Evolutionary conservation across 2,888 invertebrate species (phyloP).

Genomic region (Oscheius sp.): DNA sequence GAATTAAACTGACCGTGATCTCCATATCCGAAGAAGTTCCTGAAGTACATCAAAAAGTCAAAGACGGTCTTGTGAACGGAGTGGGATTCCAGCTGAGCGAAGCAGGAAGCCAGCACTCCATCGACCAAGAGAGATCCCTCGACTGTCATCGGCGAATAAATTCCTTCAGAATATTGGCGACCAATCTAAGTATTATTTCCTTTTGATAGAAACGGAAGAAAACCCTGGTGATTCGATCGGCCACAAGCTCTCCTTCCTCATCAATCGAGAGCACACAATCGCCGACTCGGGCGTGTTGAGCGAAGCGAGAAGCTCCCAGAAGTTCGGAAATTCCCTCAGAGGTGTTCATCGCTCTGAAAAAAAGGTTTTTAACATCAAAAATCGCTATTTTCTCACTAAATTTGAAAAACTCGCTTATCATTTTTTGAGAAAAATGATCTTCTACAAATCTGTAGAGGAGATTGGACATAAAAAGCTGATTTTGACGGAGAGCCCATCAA

Average conservation of each 20-base stretch:
- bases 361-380: neutral
- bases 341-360: slow-evolving; percentile 9
- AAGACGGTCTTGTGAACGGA: slow-evolving; percentile 63
- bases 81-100: slow-evolving; percentile 68
- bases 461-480: too few relatives aligned
- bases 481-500: too few relatives aligned
- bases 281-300: slow-evolving; percentile 45
- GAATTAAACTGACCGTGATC: slow-evolving; percentile 33
- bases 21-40: slow-evolving; percentile 55
- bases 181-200: slow-evolving; percentile 50
- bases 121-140: slow-evolving; percentile 65
- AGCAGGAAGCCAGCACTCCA: slow-evolving; percentile 66
- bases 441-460: too few relatives aligned
- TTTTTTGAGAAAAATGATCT: too few relatives aligned
- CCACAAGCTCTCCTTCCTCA: slow-evolving; percentile 39
- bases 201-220: neutral
- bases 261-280: slow-evolving; percentile 64
- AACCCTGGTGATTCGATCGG: slow-evolving; percentile 61
- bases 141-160: slow-evolving; percentile 69
- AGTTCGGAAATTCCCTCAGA: slow-evolving; percentile 41
- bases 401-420: too few relatives aligned
- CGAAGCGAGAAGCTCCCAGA: slow-evolving; percentile 46
- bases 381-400: too few relatives aligned
- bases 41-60: slow-evolving; percentile 59
- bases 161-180: slow-evolving; percentile 59